Conservation (phyloP, 2,888 invertebrate species). For the Microctonus brassicae region DNA sequence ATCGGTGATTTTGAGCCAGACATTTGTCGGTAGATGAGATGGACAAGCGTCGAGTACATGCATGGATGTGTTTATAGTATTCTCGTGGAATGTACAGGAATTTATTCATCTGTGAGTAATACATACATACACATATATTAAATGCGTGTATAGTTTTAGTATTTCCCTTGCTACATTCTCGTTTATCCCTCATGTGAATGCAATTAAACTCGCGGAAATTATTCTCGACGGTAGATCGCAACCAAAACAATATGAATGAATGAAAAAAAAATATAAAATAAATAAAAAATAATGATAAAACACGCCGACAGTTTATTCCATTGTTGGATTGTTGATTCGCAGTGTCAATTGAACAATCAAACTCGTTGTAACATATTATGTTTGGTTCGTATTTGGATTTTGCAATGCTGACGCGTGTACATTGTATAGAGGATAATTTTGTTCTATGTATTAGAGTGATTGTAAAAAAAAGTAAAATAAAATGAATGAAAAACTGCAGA, state of each 20-base stretch:
- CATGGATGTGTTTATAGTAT: no score
- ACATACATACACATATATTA: slow-evolving; percentile 16
- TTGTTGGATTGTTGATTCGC: not conserved
- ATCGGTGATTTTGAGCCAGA: slow-evolving; percentile 8
- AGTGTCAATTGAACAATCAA: slow-evolving; percentile 27
- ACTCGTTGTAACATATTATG: slow-evolving; percentile 1
- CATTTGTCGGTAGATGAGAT: slow-evolving; percentile 31
- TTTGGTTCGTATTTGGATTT: not conserved
- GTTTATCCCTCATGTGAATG: not conserved
- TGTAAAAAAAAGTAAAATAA: not conserved
- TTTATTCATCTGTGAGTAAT: no score
- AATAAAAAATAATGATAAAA: not conserved
- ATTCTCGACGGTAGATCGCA: slow-evolving; percentile 22
- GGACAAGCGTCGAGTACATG: slow-evolving; percentile 9
- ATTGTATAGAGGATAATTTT: slow-evolving; percentile 12
- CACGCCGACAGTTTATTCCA: not conserved
- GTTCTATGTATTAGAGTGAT: not conserved
- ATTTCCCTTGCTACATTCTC: slow-evolving; percentile 13
- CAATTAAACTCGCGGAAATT: slow-evolving; percentile 32
- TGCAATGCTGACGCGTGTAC: slow-evolving; percentile 4
- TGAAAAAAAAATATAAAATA: slow-evolving; percentile 18
- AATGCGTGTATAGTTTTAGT: no score
- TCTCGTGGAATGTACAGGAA: no score
- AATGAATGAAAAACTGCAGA: not conserved
- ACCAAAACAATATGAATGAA: not conserved